These are phyloP conservation scores for Antennarius maculatus DNA, from an alignment of 2,797 vertebrate species.

Conservation along the genomic window DNA sequence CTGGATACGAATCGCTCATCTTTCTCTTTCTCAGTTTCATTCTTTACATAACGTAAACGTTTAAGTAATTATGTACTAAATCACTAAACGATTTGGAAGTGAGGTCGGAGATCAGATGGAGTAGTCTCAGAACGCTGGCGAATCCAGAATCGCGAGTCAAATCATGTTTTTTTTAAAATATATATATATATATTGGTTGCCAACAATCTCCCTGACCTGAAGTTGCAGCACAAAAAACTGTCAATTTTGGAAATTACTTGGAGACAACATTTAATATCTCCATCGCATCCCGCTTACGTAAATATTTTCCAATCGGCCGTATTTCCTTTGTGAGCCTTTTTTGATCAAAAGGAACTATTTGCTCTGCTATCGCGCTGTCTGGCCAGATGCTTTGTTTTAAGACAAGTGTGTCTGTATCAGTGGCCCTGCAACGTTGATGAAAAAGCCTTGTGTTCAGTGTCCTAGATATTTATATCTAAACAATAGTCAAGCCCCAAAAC, in stretches of 20 bases:
- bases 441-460: constrained; percentile 18
- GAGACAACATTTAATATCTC: background rate
- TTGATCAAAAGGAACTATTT: constrained; percentile 35
- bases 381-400: constrained; percentile 49
- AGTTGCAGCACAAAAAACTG: background rate
- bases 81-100: background rate
- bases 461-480: constrained; percentile 21
- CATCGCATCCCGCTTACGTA: constrained; percentile 1
- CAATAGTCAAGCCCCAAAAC: constrained; percentile 24
- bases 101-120: background rate
- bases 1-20: constrained; percentile 13
- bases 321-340: constrained; percentile 65
- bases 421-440: constrained; percentile 26
- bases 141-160: constrained; percentile 7
- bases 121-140: background rate
- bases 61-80: background rate
- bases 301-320: constrained; percentile 30
- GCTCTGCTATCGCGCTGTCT: constrained; percentile 54
- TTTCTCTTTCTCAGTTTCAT: constrained; percentile 22
- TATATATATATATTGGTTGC: background rate
- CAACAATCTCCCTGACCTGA: background rate
- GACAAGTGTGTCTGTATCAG: constrained; percentile 41
- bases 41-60: background rate
- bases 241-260: background rate
- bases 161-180: constrained; percentile 1